Evolutionary conservation across 1,140 invertebrate genomes (phyloP), one percentile per base, ranked within the genome.

Genomic region (Drosophila busckii): DNA sequence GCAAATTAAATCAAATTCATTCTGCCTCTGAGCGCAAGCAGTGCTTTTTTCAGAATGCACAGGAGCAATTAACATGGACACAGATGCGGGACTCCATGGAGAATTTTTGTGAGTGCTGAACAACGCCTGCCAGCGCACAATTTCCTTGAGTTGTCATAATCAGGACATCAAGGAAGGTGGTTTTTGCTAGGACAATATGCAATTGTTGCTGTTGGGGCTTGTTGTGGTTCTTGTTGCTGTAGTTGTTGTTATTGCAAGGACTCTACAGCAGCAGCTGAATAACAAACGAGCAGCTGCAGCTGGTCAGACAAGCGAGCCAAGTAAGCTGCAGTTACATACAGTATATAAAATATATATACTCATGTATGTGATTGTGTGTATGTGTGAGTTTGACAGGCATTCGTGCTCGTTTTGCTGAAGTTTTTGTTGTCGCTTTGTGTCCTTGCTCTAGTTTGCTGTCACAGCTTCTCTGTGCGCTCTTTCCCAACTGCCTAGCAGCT

Each of bases 91-190:
- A 53, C 34, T 69, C 69, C 75, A 32, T 34, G 28, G 73, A 73
- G 73, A 68, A 63, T 78, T 64, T 64, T 26, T 52, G 50, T 35
- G 12, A 40, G 31, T 29, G 29, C 10, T 63, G 38, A 53, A 46
- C 52, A 26, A 41, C 17, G 31, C 6, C 22, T 50, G 66, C 34
- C 70, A 60, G 54, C 20, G 46, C 8, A 32, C 65, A 75, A 60
- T 82, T 73, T 82, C 75, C 75, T 80, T 82, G 75, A 73, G 49
- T 80, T 80, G 75, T 80, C 75, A 82, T 80, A 80, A 82, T 62
- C 69, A 75, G 69, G 64, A 80, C 60, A 69, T 34, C 64, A 78
- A 38, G 58, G 75, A 59, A 82, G 69, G 69, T 82, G 45, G 60
- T 65, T 68, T 54, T 52, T 53, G 46, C 34, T 67, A n/a, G n/a